Base-by-base conservation (phyloP, 2,888 invertebrate genomes). In the Phymatocera aterrima region DNA sequence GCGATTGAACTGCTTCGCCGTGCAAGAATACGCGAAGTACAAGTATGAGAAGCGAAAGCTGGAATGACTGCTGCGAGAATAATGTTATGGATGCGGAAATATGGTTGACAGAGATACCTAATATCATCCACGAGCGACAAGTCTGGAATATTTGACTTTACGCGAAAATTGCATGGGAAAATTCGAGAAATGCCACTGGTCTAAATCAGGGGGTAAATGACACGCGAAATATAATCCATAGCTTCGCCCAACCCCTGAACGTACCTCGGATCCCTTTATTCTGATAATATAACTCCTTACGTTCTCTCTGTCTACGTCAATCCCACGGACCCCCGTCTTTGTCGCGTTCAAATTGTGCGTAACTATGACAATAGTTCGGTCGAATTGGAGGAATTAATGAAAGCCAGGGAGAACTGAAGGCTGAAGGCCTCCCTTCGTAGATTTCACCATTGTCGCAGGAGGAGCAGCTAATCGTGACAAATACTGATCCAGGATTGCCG, bases 381-480 rank as follows among this genome's bases (percentile, higher is more conserved):
- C 81, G 84, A 84, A 87, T 87, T 84, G 85, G 85, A 82, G 85
- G 87, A 88, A 88, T 88, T 89, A 88, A 89, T 89, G 89, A 88
- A 89, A 88, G 87, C 84, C 86, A 84, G 81, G 81, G 82, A 79
- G 81, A 82, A 82, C 78, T 79, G 80, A 82, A 82, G 84, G 83
- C 84, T 79, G 81, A 81, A 75, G 79, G 70, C 78, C 57, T 54
- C 68, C 54, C 78, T 78, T 43, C 68, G 37, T 68, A 54, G 78
- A 68, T 60, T 70, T 60, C 74, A 68, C 83, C 81, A 82, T 80
- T 78, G 80, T 79, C 77, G 79, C 83, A 78, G 60, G 79, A 79
- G 83, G 84, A 85, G 88, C 86, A 88, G 86, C 87, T 90, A 90
- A 90, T 90, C 88, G 89, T 89, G 89, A 89, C 89, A 89, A 90